Evolutionary conservation across 1,140 invertebrate species (phyloP).

Genomic region (Drosophila saltans): DNA sequence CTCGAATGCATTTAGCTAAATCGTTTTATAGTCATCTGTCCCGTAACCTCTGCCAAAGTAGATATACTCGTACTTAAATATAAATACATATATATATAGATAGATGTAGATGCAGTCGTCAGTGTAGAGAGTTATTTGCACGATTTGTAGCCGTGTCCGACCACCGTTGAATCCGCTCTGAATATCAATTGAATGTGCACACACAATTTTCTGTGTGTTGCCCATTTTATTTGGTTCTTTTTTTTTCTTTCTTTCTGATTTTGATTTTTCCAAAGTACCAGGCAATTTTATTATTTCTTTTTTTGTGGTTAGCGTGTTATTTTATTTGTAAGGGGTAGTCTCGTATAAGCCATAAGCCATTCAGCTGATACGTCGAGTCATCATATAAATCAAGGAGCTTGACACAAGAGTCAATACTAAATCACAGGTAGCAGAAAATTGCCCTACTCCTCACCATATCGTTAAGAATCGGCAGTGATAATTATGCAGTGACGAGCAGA

Average conservation of each 20-base stretch:
- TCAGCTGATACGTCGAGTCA: constrained; percentile 66
- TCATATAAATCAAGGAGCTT: constrained; percentile 77
- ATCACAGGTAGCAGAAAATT: constrained; percentile 59
- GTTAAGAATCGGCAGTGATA: constrained; percentile 40
- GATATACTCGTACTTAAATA: background rate
- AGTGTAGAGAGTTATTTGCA: constrained; percentile 62
- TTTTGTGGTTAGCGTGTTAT: constrained; percentile 67
- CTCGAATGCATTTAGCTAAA: constrained; percentile 75
- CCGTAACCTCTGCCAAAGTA: background rate
- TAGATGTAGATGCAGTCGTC: constrained; percentile 5
- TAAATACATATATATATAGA: background rate
- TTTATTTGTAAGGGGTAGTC: constrained; percentile 53
- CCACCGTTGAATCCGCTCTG: constrained; percentile 63
- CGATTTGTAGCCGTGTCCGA: constrained; percentile 74
- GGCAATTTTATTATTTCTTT: constrained; percentile 65
- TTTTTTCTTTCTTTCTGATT: background rate
- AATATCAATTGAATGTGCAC: constrained; percentile 63
- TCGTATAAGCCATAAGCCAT: constrained; percentile 46
- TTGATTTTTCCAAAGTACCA: constrained; percentile 39
- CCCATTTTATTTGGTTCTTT: constrained; percentile 7
- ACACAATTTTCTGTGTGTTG: background rate
- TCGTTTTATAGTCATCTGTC: constrained; percentile 52
- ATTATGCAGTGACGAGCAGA: constrained; percentile 63
- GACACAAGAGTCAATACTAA: constrained; percentile 76
- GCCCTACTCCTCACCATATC: constrained; percentile 20